Evolutionary conservation across 2,113 vertebrate species (phyloP).

Genomic region (Columba janthina): DNA sequence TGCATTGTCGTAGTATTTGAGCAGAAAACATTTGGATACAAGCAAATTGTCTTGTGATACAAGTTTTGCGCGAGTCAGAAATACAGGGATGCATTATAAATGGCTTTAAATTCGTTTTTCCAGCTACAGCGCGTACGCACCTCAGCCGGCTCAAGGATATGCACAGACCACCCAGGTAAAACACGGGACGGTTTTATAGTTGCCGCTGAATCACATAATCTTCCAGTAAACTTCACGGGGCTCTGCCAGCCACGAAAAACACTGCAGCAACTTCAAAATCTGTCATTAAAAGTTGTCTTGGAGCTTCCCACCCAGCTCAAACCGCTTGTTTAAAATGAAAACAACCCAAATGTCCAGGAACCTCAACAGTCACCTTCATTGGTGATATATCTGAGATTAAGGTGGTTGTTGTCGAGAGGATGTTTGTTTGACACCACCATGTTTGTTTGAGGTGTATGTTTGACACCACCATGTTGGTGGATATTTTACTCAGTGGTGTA

Average conservation of each 20-base stretch:
- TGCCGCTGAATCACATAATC: not conserved
- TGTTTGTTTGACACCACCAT: not conserved
- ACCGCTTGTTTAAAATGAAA: not conserved
- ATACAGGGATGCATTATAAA: not conserved
- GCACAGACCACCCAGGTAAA: slow-evolving; percentile 93
- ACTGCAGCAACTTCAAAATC: not conserved
- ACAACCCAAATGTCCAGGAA: accelerated
- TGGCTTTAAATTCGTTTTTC: slow-evolving; percentile 31
- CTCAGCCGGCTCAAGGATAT: slow-evolving; percentile 93
- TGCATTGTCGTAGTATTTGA: not conserved
- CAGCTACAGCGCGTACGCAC: slow-evolving; percentile 94
- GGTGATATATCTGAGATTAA: not conserved
- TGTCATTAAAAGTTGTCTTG: not conserved
- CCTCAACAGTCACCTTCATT: not conserved
- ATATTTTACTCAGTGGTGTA: not conserved
- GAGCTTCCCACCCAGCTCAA: not conserved
- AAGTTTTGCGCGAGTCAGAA: accelerated
- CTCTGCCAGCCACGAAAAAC: not conserved
- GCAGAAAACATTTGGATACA: not conserved
- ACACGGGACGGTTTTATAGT: not conserved
- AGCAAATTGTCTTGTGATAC: not conserved
- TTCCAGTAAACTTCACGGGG: not conserved
- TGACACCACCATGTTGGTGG: not conserved
- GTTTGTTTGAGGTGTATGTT: not conserved
- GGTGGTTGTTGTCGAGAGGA: not conserved